phyloP scores from a whole-genome alignment of 92 coral and sea anemone species.

The Bergia puertoricense region DNA sequence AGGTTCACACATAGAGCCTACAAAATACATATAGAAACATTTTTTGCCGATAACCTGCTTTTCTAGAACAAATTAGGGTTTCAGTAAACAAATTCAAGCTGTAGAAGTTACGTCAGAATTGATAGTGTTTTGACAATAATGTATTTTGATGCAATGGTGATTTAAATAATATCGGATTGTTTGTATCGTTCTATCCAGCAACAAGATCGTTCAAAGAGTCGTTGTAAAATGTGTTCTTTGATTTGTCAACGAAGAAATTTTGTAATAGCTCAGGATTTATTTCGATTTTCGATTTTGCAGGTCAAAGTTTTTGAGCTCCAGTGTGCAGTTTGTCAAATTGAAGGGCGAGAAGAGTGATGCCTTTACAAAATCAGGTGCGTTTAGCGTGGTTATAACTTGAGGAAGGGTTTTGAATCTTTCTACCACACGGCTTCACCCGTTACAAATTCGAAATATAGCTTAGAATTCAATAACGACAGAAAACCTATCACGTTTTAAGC shows the following conservation, averaged over 20 bases:
- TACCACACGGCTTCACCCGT: neutral
- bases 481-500: too few species aligned
- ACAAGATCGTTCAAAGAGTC: too few species aligned
- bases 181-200: too few species aligned
- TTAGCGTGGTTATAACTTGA: neutral
- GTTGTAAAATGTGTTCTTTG: too few species aligned
- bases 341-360: neutral
- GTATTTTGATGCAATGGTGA: too few species aligned
- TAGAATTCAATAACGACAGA: too few species aligned
- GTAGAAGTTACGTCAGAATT: too few species aligned
- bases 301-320: neutral
- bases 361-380: constrained; percentile 2
- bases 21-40: neutral
- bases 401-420: neutral
- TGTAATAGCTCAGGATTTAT: neutral
- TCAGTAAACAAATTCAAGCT: too few species aligned
- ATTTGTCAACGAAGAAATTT: neutral
- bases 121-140: too few species aligned
- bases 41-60: too few species aligned
- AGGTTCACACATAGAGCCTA: neutral
- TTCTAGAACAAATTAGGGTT: too few species aligned
- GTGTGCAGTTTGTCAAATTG: neutral
- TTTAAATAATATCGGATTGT: too few species aligned
- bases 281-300: neutral
- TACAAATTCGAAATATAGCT: neutral